These are phyloP conservation scores for Proteles cristata DNA, from an alignment of 2,113 vertebrate genomes.

Conservation along the genomic window DNA sequence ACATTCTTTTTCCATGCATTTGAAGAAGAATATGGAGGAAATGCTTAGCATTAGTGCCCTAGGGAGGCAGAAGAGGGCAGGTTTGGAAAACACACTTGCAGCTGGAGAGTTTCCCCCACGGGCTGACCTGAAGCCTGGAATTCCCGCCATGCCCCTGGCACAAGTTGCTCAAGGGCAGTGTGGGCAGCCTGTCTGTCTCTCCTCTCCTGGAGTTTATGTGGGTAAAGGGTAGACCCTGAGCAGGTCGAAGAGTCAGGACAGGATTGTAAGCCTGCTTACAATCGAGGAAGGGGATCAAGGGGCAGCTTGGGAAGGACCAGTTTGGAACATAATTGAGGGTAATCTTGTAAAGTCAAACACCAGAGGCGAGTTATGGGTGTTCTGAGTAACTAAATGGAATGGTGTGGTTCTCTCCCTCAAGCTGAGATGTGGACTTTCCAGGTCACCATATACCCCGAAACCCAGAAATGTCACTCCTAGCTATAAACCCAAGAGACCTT, in stretches of 20 bases:
- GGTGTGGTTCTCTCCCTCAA: neutral
- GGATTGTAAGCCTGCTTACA: neutral
- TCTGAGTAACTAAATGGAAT: neutral
- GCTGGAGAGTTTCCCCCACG: neutral
- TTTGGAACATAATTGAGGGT: neutral
- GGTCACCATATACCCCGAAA: neutral
- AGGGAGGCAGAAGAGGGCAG: neutral
- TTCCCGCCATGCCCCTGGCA: rapidly evolving
- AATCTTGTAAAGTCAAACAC: neutral
- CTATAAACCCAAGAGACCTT: neutral
- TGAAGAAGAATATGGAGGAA: neutral
- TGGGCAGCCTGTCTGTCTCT: neutral
- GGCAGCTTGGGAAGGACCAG: no score
- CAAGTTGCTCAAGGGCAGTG: neutral
- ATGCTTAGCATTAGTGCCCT: rapidly evolving
- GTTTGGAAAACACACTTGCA: neutral
- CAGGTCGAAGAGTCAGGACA: neutral
- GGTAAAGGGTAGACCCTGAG: neutral
- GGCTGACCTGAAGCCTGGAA: neutral
- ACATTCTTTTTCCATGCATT: neutral
- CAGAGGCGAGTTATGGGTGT: neutral
- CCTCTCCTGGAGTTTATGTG: neutral
- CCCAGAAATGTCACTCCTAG: neutral
- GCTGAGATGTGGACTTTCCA: neutral
- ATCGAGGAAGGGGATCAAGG: neutral